Conservation (phyloP, 2,888 invertebrate species). For the Drosophila algonquin region DNA sequence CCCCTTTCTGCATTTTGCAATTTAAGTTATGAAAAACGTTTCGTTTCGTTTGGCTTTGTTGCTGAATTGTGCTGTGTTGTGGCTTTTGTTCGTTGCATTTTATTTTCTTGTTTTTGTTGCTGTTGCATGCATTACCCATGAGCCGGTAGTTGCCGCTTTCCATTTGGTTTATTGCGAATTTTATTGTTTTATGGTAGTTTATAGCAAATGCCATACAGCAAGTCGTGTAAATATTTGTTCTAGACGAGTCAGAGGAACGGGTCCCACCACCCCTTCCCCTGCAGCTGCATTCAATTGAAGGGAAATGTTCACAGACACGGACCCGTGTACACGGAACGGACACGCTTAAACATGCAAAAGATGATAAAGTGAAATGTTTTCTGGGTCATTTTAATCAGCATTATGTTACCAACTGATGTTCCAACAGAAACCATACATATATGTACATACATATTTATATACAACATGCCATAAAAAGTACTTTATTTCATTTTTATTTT, state of each 20-base stretch:
- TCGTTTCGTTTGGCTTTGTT: slow-evolving; percentile 33
- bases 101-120: not conserved
- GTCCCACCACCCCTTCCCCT: not conserved
- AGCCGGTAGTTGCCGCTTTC: slow-evolving; percentile 62
- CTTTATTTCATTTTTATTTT: not conserved
- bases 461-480: not conserved
- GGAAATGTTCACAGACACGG: slow-evolving; percentile 32
- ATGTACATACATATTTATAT: not conserved
- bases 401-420: slow-evolving; percentile 26
- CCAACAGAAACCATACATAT: slow-evolving; percentile 4
- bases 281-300: slow-evolving; percentile 21
- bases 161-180: slow-evolving; percentile 76
- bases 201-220: slow-evolving; percentile 53
- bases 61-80: slow-evolving; percentile 30
- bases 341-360: slow-evolving; percentile 60
- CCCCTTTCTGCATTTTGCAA: slow-evolving; percentile 52
- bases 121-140: slow-evolving; percentile 62
- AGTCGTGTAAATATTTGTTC: slow-evolving; percentile 64
- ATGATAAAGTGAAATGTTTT: slow-evolving; percentile 61
- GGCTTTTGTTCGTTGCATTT: slow-evolving; percentile 50
- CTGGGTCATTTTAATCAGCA: slow-evolving; percentile 64
- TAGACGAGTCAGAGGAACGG: not conserved
- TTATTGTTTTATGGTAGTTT: slow-evolving; percentile 74
- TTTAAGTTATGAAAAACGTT: slow-evolving; percentile 68
- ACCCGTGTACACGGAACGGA: not conserved